These are phyloP conservation scores for Xerus inauris DNA, from an alignment of 2,113 vertebrate species.

Conservation along the genomic window DNA sequence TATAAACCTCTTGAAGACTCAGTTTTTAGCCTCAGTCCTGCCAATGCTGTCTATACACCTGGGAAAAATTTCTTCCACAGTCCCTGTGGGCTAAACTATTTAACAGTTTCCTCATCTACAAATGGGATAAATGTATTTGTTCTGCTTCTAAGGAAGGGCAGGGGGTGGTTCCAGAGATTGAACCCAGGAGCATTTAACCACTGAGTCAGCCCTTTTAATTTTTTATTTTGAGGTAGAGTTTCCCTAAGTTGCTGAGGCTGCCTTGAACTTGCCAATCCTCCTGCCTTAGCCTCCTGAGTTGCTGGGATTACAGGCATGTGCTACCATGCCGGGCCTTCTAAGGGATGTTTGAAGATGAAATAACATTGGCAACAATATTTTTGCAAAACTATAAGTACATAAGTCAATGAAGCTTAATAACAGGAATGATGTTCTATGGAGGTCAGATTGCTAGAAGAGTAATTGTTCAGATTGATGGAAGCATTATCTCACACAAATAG, in stretches of 20 bases:
- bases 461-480: no score
- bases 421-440: no score
- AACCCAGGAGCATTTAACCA: no score
- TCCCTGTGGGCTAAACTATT: no score
- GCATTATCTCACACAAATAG: not conserved
- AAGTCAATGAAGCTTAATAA: not conserved
- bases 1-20: not conserved
- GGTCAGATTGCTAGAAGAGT: not conserved
- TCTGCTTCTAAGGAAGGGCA: not conserved
- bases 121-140: not conserved
- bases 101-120: not conserved
- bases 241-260: no score
- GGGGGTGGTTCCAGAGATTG: no score
- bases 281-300: no score
- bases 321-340: not conserved
- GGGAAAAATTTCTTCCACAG: not conserved
- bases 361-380: not conserved
- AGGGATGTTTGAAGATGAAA: not conserved
- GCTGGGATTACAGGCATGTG: no score
- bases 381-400: not conserved
- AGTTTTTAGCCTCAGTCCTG: not conserved
- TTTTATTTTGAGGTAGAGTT: no score
- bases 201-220: no score
- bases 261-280: no score
- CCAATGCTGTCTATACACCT: fast-evolving